Evolutionary conservation across 2,113 vertebrate species (phyloP), one percentile per base, ranked within the genome.

Genomic region (Pangasianodon hypophthalmus): DNA sequence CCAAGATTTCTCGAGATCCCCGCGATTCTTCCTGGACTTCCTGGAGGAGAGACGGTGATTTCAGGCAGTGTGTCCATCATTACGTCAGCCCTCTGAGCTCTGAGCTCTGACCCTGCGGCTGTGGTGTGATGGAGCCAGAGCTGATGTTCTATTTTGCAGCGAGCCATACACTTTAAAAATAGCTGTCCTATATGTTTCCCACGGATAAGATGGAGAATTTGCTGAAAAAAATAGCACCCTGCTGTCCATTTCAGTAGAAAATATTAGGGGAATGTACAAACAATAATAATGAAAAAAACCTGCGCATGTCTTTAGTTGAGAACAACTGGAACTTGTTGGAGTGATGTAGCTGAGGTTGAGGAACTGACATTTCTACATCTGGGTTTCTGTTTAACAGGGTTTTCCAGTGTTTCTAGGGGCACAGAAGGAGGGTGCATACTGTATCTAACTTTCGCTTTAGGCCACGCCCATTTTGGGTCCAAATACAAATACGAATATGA

Each of bases 1-100:
- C 94, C 95, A 96, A 94, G 95, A 95, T 95, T 93, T 92, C 94
- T 92, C 94, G 93, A 94, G 94, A 88, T 91, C 91, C 93, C 90
- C 84, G 90, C 54, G 79, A 79, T 91, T 93, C 90, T 60, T 52
- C 81, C 14, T 9, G 18, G 37, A 77, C 24, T 90, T 91, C 91
- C 89, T 87, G 90, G 89, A 85, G 85, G 88, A 92, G 90, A 90
- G 90, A 92, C 92, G 90, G 92, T 89, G 93, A 93, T 95, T 95
- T 94, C 92, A 94, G 94, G 93, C 93, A 93, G 93, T 92, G 92
- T 94, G 94, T 95, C 95, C 93, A 94, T 95, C 95, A 92, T 95
- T 94, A 91, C 92, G 92, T 95, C 94, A 94, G 88, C 92, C 52
- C 88, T 88, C 91, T 92, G 48, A 75, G 41, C 32, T 67, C 64